Evolutionary conservation across 2,113 vertebrate species (phyloP), one percentile per base, ranked within the genome.

Genomic region (Poeciliopsis turrubarensis): DNA sequence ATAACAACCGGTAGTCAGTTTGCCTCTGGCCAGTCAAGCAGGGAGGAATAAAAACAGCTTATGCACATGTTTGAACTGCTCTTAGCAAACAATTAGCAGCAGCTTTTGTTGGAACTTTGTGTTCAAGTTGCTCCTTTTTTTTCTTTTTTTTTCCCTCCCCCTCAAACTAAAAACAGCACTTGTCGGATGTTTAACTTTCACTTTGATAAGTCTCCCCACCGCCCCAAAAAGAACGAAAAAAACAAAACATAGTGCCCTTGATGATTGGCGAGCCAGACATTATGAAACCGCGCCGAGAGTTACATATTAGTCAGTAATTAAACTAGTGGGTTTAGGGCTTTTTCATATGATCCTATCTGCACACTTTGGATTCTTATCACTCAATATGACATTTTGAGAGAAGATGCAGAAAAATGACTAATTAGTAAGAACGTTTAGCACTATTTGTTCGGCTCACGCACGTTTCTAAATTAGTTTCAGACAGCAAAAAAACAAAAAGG

Each of bases 1-100:
- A 92, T 92, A 93, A 94, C 92, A 91, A 91, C 90, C 92, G 91
- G 90, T 89, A 91, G 92, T 92, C 89, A 87, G 90, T 91, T 92
- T 87, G 89, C 91, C 86, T 89, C 84, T 91, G 91, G 89, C 83
- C 89, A 88, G 73, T 88, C 82, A 88, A 90, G 89, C 88, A 82
- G 64, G 83, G 84, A 87, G 87, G 85, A 85, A 89, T 86, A 88
- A 92, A 91, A 87, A 92, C 85, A 87, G 86, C 86, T 89, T 87
- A 89, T 89, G 87, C 89, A 92, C 89, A 91, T 82, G 86, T 83
- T 91, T 64, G 29, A 81, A 92, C 68, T 30, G 89, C 89, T 89
- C 76, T 85, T 76, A 88, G 87, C 83, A 78, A 85, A 92, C 82
- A 89, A 89, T 89, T 87, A 83, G 77, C 79, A 83, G 75, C 79